These are phyloP conservation scores for Deroptyus accipitrinus DNA, from an alignment of 2,113 vertebrate genomes.

Conservation along the genomic window DNA sequence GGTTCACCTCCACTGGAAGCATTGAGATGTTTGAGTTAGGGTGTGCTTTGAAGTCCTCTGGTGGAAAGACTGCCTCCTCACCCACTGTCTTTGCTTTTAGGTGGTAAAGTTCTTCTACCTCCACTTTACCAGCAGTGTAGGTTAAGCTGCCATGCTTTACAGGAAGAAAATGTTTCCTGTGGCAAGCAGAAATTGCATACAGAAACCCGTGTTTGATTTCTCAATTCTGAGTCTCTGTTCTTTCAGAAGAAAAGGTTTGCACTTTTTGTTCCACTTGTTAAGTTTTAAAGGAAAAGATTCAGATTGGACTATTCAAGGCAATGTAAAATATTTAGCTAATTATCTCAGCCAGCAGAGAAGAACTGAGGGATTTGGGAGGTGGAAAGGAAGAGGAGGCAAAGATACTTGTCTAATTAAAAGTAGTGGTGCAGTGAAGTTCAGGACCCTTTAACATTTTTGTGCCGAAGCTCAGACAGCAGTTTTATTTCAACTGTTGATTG, in stretches of 20 bases:
- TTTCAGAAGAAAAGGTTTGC: background rate
- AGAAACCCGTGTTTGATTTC: background rate
- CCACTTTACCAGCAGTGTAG: slow-evolving; percentile 16
- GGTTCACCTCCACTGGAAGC: background rate
- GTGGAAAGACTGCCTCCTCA: background rate
- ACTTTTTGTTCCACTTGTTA: background rate
- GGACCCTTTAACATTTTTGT: background rate
- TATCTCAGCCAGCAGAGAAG: background rate
- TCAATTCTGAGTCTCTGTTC: background rate
- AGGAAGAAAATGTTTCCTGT: slow-evolving; percentile 20
- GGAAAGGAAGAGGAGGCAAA: background rate
- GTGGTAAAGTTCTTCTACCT: background rate
- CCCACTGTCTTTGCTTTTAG: background rate
- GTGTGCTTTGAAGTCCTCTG: background rate
- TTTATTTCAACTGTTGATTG: background rate
- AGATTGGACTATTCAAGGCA: background rate
- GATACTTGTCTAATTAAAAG: background rate
- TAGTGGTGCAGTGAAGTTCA: background rate
- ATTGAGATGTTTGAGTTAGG: background rate
- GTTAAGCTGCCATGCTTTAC: background rate
- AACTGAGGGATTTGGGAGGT: background rate
- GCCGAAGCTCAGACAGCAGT: background rate
- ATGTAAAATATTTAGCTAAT: background rate
- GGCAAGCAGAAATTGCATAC: background rate
- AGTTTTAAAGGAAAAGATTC: background rate